Base-by-base conservation (phyloP, 2,113 vertebrate genomes). In the Danionella cerebrum region DNA sequence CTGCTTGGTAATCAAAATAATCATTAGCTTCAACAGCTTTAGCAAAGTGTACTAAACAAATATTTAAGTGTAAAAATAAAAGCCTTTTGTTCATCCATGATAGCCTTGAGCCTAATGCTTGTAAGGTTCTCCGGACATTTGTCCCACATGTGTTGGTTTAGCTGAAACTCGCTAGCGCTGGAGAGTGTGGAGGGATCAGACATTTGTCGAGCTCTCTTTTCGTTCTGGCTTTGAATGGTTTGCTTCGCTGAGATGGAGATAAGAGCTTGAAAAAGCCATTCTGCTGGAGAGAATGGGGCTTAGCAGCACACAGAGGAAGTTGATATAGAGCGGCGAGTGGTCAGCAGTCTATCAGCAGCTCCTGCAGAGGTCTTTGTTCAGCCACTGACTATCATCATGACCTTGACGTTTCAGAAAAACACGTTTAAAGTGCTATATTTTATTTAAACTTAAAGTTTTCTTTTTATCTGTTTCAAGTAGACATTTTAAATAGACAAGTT, bases 111-210 rank as follows among this genome's bases (percentile, higher is more conserved):
- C 60, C 25, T 31, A 3, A n/a, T 21, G 12, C 11, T 21, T 6
- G 11, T 3, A 19, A 11, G 12, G 35, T 36, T 51, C 24, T 39
- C 75, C 67, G 72, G 72, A 74, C 38, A 54, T 71, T 27, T 29
- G 27, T 55, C 16, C 47, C 31, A 27, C 13, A 19, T 14, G 33
- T 58, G 57, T 74, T 74, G 31, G 70, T 29, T 35, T 69, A 38
- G 65, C 42, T 65, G 67, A 77, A 53, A 55, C 72, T 57, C 13
- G 60, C 31, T 65, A 71, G 42, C 41, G 25, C 60, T 51, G 33
- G 1, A 39, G 65, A 45, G 47, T 55, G 41, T 54, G 12, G 4
- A 53, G 31, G 69, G 72, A 77, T 77, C 69, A 74, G 7, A 16
- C 10, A 18, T 36, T 18, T 44, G 42, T 24, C n/a, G n/a, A n/a